Evolutionary conservation across 2,113 vertebrate genomes (phyloP).

Genomic region (Lipotes vexillifer): DNA sequence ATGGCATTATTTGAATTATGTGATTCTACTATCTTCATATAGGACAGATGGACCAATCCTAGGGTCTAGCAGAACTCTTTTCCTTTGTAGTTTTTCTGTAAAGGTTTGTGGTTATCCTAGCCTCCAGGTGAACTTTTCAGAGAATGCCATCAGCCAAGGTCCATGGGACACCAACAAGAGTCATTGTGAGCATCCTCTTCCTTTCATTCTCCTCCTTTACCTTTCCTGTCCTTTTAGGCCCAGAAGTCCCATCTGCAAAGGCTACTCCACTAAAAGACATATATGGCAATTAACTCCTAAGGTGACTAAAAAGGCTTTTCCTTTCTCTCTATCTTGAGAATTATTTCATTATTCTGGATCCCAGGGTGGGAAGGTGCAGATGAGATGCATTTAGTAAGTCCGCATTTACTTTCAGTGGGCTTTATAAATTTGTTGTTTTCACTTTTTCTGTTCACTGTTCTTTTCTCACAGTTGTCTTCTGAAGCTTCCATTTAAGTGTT

Average conservation of each 20-base stretch:
- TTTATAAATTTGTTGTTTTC: background rate
- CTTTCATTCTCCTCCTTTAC: background rate
- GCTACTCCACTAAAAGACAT: background rate
- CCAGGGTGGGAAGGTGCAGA: background rate
- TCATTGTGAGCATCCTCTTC: background rate
- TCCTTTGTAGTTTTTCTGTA: background rate
- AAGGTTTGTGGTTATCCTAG: background rate
- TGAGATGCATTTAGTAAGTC: background rate
- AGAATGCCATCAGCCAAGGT: background rate
- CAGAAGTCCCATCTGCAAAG: background rate
- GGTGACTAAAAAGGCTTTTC: background rate
- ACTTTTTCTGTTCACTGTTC: background rate
- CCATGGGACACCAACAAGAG: background rate
- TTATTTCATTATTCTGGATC: background rate
- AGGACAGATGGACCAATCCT: background rate
- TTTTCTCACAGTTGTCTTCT: slow-evolving; percentile 15
- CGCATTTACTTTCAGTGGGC: background rate
- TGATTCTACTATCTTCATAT: background rate
- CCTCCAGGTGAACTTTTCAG: background rate
- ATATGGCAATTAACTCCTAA: background rate
- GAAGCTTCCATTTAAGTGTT: slow-evolving; percentile 5
- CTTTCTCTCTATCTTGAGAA: background rate
- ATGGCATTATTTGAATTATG: background rate
- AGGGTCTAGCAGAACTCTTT: background rate
- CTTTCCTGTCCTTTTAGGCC: background rate